Evolutionary conservation across 2,113 vertebrate genomes (phyloP).

Genomic region (Lethenteron reissneri): DNA sequence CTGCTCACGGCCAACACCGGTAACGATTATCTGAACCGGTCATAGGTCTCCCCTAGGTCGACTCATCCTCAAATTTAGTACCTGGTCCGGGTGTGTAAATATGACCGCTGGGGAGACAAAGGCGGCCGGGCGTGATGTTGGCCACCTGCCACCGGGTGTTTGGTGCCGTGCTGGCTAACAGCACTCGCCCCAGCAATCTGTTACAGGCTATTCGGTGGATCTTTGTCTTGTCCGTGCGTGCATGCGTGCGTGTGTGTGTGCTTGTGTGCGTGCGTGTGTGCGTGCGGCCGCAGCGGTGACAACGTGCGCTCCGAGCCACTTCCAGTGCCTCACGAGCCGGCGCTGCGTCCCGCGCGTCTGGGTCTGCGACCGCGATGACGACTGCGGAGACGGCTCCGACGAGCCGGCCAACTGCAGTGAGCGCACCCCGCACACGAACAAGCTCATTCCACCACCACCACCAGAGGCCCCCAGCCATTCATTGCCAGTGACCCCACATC

Average conservation of each 20-base stretch:
- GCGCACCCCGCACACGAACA: slow-evolving; percentile 14
- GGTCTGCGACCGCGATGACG: slow-evolving; percentile 93
- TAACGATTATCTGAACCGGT: no score
- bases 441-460: no score
- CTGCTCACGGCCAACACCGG: no score
- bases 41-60: no score
- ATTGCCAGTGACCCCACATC: no score
- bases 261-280: background rate
- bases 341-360: slow-evolving; percentile 94
- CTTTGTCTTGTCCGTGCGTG: no score
- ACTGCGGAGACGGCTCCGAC: slow-evolving; percentile 84
- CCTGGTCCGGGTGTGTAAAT: no score
- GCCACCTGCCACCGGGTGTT: no score
- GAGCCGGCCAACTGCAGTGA: slow-evolving; percentile 77
- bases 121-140: no score
- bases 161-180: background rate
- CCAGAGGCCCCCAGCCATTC: no score
- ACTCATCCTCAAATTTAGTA: no score
- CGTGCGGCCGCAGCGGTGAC: slow-evolving; percentile 51
- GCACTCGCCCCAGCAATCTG: background rate
- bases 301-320: slow-evolving; percentile 90
- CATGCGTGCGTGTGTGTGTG: background rate
- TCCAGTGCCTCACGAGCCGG: slow-evolving; percentile 86
- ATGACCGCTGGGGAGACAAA: no score
- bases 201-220: background rate